A percentile compares a stretch with the other conserved stretches of the same genome.
Conservation (phyloP, 2,888 invertebrate species). For the Drosophila barbarae region DNA sequence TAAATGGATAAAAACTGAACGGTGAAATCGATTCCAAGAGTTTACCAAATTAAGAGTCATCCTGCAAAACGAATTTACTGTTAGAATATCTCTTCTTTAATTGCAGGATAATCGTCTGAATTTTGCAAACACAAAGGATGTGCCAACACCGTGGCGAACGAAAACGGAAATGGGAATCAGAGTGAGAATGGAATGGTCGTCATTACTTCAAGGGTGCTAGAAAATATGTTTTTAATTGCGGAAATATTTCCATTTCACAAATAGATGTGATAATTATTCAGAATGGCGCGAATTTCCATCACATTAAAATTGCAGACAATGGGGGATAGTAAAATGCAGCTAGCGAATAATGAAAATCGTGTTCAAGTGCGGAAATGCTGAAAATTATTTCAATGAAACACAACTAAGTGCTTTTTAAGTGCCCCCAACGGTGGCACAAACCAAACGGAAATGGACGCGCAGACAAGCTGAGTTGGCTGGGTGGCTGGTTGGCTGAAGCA, state of each 20-base stretch:
- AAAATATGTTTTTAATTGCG: conserved; percentile 69
- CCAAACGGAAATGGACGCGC: conserved; percentile 18
- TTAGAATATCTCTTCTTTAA: conserved; percentile 37
- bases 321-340: conserved; percentile 58
- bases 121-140: conserved; percentile 43
- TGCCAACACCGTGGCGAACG: background rate
- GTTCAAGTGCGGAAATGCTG: conserved; percentile 73
- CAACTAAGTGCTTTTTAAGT: conserved; percentile 68
- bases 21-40: background rate
- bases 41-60: background rate
- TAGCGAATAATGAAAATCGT: conserved; percentile 56
- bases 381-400: conserved; percentile 65
- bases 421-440: conserved; percentile 26
- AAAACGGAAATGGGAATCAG: conserved; percentile 7
- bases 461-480: conserved; percentile 13
- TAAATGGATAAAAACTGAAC: background rate
- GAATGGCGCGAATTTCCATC: conserved; percentile 65
- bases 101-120: conserved; percentile 48
- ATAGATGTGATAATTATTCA: conserved; percentile 63
- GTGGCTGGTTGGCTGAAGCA: conserved; percentile 4
- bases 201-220: conserved; percentile 58
- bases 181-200: conserved; percentile 28
- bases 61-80: background rate
- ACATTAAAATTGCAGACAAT: conserved; percentile 68
- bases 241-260: conserved; percentile 59